Conservation (phyloP, 2,113 vertebrate species). For the Heptranchias perlo region DNA sequence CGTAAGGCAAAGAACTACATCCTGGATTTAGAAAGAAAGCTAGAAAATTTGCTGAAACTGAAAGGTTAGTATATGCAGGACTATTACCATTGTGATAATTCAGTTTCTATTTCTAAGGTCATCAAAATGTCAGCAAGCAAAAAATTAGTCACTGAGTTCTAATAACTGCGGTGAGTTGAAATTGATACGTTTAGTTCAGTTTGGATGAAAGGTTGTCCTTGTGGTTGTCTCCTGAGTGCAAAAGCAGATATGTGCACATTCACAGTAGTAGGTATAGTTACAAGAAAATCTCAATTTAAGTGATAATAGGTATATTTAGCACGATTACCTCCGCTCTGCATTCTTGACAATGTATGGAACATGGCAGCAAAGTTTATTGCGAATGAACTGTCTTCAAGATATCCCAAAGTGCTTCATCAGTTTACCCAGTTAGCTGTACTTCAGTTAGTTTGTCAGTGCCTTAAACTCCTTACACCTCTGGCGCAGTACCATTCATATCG, state of each 20-base stretch:
- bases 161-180: neutral
- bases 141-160: neutral
- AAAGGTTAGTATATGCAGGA: constrained; percentile 56
- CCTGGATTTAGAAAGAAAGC: constrained; percentile 61
- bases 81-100: neutral
- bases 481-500: neutral
- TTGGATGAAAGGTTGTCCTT: neutral
- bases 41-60: constrained; percentile 64
- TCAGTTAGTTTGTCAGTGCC: neutral
- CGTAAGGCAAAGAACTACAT: constrained; percentile 62
- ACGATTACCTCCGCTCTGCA: neutral
- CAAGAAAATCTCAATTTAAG: neutral
- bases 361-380: neutral
- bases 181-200: neutral
- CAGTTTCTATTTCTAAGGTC: neutral
- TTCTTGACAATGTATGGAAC: neutral
- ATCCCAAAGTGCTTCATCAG: neutral
- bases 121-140: neutral
- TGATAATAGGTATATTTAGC: neutral
- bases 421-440: too few relatives aligned
- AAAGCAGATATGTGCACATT: neutral
- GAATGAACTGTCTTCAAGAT: neutral
- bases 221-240: neutral
- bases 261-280: neutral
- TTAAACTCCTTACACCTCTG: neutral